Conservation (phyloP, 2,113 vertebrate genomes). For the Scytalopus superciliaris region DNA sequence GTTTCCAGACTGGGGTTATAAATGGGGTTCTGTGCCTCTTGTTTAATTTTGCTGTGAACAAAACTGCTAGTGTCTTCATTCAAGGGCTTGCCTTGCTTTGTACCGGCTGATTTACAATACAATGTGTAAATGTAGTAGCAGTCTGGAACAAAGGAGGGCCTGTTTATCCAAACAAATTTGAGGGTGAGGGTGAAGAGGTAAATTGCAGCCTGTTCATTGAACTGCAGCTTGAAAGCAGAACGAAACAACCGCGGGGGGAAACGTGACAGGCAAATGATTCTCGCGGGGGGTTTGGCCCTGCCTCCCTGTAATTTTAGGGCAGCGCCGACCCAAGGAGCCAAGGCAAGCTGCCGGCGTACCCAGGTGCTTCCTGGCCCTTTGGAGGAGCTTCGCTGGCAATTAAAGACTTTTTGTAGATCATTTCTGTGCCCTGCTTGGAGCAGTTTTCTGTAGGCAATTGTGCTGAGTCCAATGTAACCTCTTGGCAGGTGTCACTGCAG, state of each 20-base stretch:
- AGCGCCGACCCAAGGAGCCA: neutral
- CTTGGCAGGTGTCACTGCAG: neutral
- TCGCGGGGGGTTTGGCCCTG: neutral
- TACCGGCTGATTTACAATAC: slow-evolving; percentile 36
- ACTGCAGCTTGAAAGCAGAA: slow-evolving; percentile 26
- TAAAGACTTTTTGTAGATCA: neutral
- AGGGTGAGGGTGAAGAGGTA: slow-evolving; percentile 48
- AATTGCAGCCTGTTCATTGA: slow-evolving; percentile 21
- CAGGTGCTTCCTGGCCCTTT: neutral
- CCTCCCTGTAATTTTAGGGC: neutral
- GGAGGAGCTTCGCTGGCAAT: neutral
- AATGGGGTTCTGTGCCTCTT: slow-evolving; percentile 20
- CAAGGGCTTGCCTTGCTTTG: slow-evolving; percentile 21
- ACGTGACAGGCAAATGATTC: neutral
- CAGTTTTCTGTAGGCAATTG: neutral
- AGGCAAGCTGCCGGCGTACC: neutral
- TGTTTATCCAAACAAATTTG: slow-evolving; percentile 64
- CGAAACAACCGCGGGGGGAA: neutral
- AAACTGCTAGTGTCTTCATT: slow-evolving; percentile 43
- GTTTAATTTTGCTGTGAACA: slow-evolving; percentile 43
- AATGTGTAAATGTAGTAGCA: slow-evolving; percentile 43
- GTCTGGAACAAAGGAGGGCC: slow-evolving; percentile 35
- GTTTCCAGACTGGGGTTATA: slow-evolving; percentile 16
- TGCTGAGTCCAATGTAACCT: neutral
- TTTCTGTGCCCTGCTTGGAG: neutral